Evolutionary conservation across 2,113 vertebrate species (phyloP).

Genomic region (Solea solea): DNA sequence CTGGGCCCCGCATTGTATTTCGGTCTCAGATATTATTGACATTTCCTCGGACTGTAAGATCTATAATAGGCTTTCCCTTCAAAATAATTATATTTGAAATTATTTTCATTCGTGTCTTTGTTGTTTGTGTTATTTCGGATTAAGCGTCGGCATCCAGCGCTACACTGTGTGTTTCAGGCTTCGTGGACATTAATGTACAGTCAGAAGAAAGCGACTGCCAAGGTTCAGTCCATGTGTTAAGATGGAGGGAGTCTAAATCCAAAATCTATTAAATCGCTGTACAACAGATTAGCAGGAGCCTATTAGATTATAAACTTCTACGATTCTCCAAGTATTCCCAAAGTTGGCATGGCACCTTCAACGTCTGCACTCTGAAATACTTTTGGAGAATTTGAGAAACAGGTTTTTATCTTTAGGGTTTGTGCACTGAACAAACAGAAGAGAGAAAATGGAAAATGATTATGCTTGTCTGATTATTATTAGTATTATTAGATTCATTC

Average conservation of each 20-base stretch:
- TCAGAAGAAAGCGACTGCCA: slow-evolving; percentile 36
- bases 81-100: slow-evolving; percentile 63
- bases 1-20: slow-evolving; percentile 37
- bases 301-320: slow-evolving; percentile 52
- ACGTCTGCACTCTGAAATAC: slow-evolving; percentile 28
- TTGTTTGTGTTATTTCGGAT: slow-evolving; percentile 45
- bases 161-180: slow-evolving; percentile 20
- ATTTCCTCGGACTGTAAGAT: slow-evolving; percentile 48
- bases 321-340: slow-evolving; percentile 41
- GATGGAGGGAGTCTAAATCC: slow-evolving; percentile 43
- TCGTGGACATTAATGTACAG: slow-evolving; percentile 46
- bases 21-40: slow-evolving; percentile 49
- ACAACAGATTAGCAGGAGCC: slow-evolving; percentile 54
- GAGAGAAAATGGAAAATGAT: too few species aligned
- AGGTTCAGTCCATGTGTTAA: slow-evolving; percentile 23
- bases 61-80: slow-evolving; percentile 63
- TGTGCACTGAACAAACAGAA: neutral
- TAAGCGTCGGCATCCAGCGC: neutral
- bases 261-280: slow-evolving; percentile 56
- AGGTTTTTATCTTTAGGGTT: slow-evolving; percentile 26
- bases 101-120: slow-evolving; percentile 36
- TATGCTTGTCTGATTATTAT: too few species aligned
- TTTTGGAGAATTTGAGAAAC: neutral
- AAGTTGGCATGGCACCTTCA: slow-evolving; percentile 28
- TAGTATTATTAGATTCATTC: too few species aligned